These are phyloP conservation scores for Drepanosiphum platanoidis DNA, from an alignment of 2,888 invertebrate genomes.

Conservation along the genomic window DNA sequence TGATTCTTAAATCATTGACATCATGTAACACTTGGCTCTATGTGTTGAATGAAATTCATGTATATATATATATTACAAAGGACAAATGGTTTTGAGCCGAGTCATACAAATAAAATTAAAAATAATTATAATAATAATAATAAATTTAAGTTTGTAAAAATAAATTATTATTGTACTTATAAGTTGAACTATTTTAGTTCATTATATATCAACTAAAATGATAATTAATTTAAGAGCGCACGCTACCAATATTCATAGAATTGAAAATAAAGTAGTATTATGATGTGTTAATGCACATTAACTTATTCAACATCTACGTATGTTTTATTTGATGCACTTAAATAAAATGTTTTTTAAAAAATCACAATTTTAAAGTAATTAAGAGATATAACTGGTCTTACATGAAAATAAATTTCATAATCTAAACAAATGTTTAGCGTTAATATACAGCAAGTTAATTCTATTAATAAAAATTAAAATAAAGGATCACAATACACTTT, in stretches of 20 bases:
- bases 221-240: neutral
- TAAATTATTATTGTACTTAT: slow-evolving; percentile 18
- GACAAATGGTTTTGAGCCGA: slow-evolving; percentile 26
- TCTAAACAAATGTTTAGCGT: slow-evolving; percentile 40
- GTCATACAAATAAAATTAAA: neutral
- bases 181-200: slow-evolving; percentile 22
- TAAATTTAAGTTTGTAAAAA: neutral
- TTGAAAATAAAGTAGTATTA: slow-evolving; percentile 33
- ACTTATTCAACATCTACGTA: neutral
- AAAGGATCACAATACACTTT: slow-evolving; percentile 52
- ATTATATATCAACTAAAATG: neutral
- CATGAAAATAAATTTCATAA: slow-evolving; percentile 33
- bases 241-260: neutral
- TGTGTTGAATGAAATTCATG: slow-evolving; percentile 2
- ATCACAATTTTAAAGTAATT: slow-evolving; percentile 40
- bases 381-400: slow-evolving; percentile 19
- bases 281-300: slow-evolving; percentile 11
- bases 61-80: slow-evolving; percentile 40
- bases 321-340: slow-evolving; percentile 3
- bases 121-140: neutral
- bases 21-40: slow-evolving; percentile 8
- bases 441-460: slow-evolving; percentile 27
- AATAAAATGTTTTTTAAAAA: slow-evolving; percentile 21
- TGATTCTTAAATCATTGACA: slow-evolving; percentile 17
- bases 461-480: slow-evolving; percentile 41